These are phyloP conservation scores for Salarias fasciatus DNA, from an alignment of 2,797 vertebrate genomes.

Conservation along the genomic window DNA sequence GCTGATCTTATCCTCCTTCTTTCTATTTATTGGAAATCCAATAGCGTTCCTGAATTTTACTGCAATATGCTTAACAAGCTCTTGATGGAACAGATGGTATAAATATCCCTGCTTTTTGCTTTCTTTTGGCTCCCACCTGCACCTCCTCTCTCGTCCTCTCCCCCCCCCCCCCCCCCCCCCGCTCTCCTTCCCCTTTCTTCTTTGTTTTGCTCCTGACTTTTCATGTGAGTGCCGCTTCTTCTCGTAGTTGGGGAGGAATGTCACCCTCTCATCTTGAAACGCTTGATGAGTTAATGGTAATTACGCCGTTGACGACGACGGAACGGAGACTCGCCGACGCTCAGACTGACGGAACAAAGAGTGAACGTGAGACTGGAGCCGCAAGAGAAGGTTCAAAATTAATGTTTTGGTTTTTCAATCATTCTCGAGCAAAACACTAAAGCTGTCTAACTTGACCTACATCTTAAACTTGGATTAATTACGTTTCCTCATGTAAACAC, in stretches of 20 bases:
- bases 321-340: not conserved
- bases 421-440: too few relatives aligned
- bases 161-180: constrained; percentile 20
- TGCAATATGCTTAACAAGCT: constrained; percentile 46
- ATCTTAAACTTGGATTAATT: too few relatives aligned
- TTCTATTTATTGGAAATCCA: constrained; percentile 43
- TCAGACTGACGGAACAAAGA: too few relatives aligned
- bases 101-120: constrained; percentile 45
- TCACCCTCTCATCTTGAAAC: constrained; percentile 12
- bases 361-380: too few relatives aligned
- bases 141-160: constrained; percentile 6
- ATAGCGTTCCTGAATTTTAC: constrained; percentile 43
- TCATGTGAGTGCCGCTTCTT: constrained; percentile 16
- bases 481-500: too few relatives aligned
- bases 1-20: constrained; percentile 37
- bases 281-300: constrained; percentile 4
- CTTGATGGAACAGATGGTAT: constrained; percentile 45
- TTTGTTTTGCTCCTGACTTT: constrained; percentile 13
- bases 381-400: too few relatives aligned
- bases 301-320: constrained; percentile 11
- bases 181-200: constrained; percentile 33
- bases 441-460: too few relatives aligned
- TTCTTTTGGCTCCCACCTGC: constrained; percentile 10
- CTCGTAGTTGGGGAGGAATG: not conserved
- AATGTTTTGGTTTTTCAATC: too few relatives aligned